phyloP scores from a whole-genome alignment of 2,797 vertebrate species.

The Peromyscus eremicus region DNA sequence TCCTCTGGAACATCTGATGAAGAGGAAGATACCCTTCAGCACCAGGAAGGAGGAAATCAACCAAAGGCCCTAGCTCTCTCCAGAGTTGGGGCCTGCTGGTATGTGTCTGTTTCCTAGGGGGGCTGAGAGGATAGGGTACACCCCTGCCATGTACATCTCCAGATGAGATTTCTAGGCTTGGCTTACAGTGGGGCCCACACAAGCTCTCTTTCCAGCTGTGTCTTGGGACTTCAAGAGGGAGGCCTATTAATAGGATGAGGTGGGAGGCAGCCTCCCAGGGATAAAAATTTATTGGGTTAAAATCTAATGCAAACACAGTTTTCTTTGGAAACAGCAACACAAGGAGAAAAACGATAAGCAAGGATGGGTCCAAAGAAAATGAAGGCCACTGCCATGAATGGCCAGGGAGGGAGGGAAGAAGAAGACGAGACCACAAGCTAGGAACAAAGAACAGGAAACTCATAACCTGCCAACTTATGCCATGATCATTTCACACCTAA shows the following conservation, averaged over 20 bases:
- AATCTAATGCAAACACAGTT: slow-evolving; percentile 77
- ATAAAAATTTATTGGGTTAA: slow-evolving; percentile 79
- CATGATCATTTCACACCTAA: neutral
- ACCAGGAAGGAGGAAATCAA: slow-evolving; percentile 29
- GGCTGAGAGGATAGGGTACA: neutral
- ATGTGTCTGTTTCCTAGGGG: neutral
- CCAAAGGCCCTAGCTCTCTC: neutral
- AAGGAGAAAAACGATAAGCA: slow-evolving; percentile 71
- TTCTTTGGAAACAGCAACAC: slow-evolving; percentile 73
- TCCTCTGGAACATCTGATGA: neutral
- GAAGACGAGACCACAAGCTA: neutral
- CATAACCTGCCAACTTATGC: neutral
- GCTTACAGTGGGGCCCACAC: slow-evolving; percentile 62
- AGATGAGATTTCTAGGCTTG: slow-evolving; percentile 59
- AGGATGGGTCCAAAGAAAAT: slow-evolving; percentile 74
- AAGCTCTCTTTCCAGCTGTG: slow-evolving; percentile 76
- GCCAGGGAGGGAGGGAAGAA: neutral
- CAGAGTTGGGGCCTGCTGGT: neutral
- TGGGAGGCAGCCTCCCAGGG: slow-evolving; percentile 6
- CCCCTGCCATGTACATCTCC: slow-evolving; percentile 2
- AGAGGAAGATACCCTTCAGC: neutral
- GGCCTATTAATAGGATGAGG: neutral
- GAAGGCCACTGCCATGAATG: neutral
- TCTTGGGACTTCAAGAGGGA: neutral
- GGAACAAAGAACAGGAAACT: slow-evolving; percentile 11